These are phyloP conservation scores for Bubo blakistoni DNA, from an alignment of 2,113 vertebrate genomes.

Conservation along the genomic window DNA sequence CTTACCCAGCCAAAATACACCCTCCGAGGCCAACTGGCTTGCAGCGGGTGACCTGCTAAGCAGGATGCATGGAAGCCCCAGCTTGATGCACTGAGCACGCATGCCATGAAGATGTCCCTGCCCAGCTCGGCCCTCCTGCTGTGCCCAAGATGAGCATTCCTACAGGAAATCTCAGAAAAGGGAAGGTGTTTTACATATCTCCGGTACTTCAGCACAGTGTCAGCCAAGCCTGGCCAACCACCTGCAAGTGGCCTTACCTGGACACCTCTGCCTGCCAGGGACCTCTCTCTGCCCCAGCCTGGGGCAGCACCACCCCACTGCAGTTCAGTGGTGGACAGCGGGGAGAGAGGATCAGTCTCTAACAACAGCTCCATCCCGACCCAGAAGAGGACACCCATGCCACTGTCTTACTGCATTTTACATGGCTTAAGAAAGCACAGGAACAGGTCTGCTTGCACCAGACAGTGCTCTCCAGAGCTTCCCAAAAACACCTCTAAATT, in stretches of 20 bases:
- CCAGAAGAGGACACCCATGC: not conserved
- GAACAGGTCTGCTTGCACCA: not conserved
- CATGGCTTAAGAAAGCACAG: not conserved
- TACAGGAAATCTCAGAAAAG: not conserved
- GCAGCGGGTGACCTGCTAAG: not conserved
- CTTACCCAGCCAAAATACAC: not conserved
- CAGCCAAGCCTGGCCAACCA: not conserved
- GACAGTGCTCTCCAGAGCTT: not conserved
- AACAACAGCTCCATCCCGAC: not conserved
- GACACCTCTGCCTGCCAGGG: not conserved
- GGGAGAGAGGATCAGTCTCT: not conserved
- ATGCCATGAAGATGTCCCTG: not conserved
- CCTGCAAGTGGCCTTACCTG: not conserved
- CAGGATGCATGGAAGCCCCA: fast-evolving
- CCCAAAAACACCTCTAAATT: not conserved
- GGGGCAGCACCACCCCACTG: no score
- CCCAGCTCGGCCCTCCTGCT: no score
- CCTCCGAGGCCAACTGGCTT: fast-evolving
- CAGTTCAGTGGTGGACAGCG: fast-evolving
- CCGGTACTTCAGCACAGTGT: not conserved
- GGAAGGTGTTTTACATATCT: not conserved
- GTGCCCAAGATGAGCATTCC: no score
- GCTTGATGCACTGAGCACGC: not conserved
- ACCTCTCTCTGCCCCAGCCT: not conserved
- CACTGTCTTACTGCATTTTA: not conserved